A percentile compares a stretch with the other conserved stretches of the same genome.
These are phyloP conservation scores for Sebastes diploproa DNA, from an alignment of 2,797 vertebrate genomes.

Conservation along the genomic window DNA sequence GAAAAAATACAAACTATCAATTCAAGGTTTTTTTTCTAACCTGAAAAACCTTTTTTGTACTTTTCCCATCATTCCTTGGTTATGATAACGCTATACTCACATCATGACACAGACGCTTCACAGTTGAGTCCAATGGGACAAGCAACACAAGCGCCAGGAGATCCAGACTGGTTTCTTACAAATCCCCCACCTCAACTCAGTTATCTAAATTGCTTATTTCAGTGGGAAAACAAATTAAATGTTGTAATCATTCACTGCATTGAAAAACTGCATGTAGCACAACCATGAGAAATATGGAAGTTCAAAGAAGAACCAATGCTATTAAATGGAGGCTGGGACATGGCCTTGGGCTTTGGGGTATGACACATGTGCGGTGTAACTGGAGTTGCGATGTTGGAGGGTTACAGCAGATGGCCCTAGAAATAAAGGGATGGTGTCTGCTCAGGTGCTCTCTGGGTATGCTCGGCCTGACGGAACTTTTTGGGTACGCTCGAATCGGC, in stretches of 20 bases:
- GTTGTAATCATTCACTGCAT: neutral
- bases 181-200: neutral
- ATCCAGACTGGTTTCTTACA: neutral
- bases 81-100: neutral
- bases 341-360: no score
- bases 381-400: no score
- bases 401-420: no score
- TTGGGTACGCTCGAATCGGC: no score
- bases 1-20: neutral
- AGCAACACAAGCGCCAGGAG: neutral
- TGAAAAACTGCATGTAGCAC: neutral
- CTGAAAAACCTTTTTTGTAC: neutral
- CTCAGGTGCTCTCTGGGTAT: no score
- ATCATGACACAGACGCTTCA: neutral
- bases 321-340: no score
- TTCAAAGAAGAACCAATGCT: neutral
- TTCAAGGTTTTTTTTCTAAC: neutral
- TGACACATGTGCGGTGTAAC: no score
- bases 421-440: no score
- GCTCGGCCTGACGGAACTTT: no score
- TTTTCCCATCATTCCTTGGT: neutral
- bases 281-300: neutral
- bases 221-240: neutral
- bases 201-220: neutral
- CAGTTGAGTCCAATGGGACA: neutral